Conservation (phyloP, 37 sponge, comb jelly and placozoan genomes). For the Tethya wilhelma region DNA sequence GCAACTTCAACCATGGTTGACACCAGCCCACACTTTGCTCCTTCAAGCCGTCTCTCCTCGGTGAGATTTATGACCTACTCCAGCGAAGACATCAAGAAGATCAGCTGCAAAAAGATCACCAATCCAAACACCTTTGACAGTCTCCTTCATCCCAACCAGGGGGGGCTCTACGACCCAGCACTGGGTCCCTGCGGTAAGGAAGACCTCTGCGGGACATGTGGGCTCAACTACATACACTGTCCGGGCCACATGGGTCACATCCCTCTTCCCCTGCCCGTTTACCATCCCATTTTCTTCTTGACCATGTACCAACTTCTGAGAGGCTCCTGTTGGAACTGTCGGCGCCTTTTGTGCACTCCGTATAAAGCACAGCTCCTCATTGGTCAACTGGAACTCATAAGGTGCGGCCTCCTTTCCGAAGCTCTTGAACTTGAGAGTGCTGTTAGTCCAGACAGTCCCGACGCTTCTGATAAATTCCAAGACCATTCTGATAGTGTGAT, state of each 20-base stretch:
- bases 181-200: slow-evolving; percentile 82
- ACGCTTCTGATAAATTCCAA: not conserved
- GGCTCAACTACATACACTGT: slow-evolving; percentile 81
- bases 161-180: slow-evolving; percentile 93
- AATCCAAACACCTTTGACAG: slow-evolving; percentile 87
- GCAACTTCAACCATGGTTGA: slow-evolving; percentile 27
- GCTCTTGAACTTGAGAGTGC: slow-evolving; percentile 55
- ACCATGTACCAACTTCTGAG: slow-evolving; percentile 52
- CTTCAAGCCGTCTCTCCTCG: slow-evolving; percentile 55
- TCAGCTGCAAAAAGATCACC: slow-evolving; percentile 82
- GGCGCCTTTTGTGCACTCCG: slow-evolving; percentile 57
- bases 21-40: slow-evolving; percentile 44
- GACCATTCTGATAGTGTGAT: slow-evolving; percentile 12
- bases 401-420: slow-evolving; percentile 62
- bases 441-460: not conserved
- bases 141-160: slow-evolving; percentile 77
- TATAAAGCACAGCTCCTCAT: slow-evolving; percentile 30
- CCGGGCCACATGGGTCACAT: slow-evolving; percentile 98
- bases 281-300: slow-evolving; percentile 88
- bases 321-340: slow-evolving; percentile 74
- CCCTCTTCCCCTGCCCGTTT: slow-evolving; percentile 90
- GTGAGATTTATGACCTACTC: slow-evolving; percentile 69
- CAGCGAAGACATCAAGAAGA: slow-evolving; percentile 59
- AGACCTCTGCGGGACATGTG: slow-evolving; percentile 88
- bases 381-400: slow-evolving; percentile 69